These are phyloP conservation scores for Gephyroberyx darwinii DNA, from an alignment of 2,797 vertebrate genomes.

Conservation along the genomic window DNA sequence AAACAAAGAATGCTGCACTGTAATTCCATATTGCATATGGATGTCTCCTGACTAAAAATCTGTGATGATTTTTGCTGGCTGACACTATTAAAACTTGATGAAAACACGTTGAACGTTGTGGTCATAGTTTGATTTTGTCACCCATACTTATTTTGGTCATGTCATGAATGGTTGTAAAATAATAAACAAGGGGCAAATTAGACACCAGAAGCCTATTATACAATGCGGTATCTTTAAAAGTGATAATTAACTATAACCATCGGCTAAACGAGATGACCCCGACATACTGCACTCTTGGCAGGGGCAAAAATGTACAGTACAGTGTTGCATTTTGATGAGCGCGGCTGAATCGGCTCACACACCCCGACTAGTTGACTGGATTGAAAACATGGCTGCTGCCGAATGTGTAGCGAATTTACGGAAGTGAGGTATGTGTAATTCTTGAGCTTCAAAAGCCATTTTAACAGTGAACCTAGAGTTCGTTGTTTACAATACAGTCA, in stretches of 20 bases:
- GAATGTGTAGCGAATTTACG: conserved; percentile 85
- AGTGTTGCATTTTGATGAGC: conserved; percentile 72
- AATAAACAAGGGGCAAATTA: neutral
- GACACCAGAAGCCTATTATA: neutral
- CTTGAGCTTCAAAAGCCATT: conserved; percentile 73
- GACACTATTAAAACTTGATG: conserved; percentile 79
- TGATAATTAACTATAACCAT: conserved; percentile 20
- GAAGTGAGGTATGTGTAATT: conserved; percentile 88
- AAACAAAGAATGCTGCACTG: conserved; percentile 69
- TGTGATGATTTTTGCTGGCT: conserved; percentile 72
- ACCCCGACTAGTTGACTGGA: conserved; percentile 77
- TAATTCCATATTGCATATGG: conserved; percentile 63
- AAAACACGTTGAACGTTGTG: conserved; percentile 57
- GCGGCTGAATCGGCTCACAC: conserved; percentile 76
- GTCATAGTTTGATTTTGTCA: conserved; percentile 36
- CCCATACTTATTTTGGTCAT: conserved; percentile 8
- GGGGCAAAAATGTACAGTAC: conserved; percentile 60
- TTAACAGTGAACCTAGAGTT: conserved; percentile 53
- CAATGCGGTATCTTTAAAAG: neutral
- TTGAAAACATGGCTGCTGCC: conserved; percentile 87
- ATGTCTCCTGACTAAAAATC: conserved; percentile 66
- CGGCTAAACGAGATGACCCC: neutral
- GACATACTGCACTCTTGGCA: conserved; percentile 38
- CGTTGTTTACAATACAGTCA: conserved; percentile 23
- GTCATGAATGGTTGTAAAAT: neutral